These are phyloP conservation scores for Babyrousa celebensis DNA, from an alignment of 2,797 vertebrate genomes.

Conservation along the genomic window DNA sequence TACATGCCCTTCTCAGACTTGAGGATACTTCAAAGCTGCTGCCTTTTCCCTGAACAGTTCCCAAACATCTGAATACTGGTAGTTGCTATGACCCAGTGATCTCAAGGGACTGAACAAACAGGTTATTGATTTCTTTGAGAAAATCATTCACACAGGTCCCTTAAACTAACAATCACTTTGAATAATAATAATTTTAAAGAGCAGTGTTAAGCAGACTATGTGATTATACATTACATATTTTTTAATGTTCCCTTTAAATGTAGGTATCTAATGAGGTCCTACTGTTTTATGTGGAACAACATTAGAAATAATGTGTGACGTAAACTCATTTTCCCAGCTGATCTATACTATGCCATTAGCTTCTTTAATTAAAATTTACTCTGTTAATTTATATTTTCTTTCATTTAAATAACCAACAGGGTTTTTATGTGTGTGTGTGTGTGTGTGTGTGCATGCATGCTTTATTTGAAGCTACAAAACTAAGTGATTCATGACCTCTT, in stretches of 20 bases:
- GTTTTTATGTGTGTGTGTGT: background rate
- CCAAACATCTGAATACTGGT: conserved; percentile 75
- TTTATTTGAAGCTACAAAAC: conserved; percentile 61
- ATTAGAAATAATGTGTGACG: conserved; percentile 77
- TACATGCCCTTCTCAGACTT: conserved; percentile 88
- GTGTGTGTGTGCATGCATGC: too few species aligned
- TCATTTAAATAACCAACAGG: conserved; percentile 65
- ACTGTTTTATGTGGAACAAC: conserved; percentile 80
- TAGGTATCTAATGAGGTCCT: conserved; percentile 64
- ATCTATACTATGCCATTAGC: conserved; percentile 43
- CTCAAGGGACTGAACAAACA: conserved; percentile 81
- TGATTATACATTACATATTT: conserved; percentile 71
- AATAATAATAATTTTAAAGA: conserved; percentile 74
- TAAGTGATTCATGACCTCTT: conserved; percentile 48
- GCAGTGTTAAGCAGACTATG: background rate
- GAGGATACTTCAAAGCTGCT: conserved; percentile 86
- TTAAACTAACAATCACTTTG: conserved; percentile 72
- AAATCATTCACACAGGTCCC: conserved; percentile 74
- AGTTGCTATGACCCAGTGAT: conserved; percentile 78
- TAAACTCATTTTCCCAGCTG: conserved; percentile 65
- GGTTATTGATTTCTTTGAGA: conserved; percentile 83
- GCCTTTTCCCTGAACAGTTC: conserved; percentile 74
- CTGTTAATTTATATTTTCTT: conserved; percentile 70
- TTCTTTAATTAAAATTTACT: conserved; percentile 76
- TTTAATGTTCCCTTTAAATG: conserved; percentile 76